Evolutionary conservation across 2,113 vertebrate species (phyloP).

Genomic region (Arothron firmamentum): DNA sequence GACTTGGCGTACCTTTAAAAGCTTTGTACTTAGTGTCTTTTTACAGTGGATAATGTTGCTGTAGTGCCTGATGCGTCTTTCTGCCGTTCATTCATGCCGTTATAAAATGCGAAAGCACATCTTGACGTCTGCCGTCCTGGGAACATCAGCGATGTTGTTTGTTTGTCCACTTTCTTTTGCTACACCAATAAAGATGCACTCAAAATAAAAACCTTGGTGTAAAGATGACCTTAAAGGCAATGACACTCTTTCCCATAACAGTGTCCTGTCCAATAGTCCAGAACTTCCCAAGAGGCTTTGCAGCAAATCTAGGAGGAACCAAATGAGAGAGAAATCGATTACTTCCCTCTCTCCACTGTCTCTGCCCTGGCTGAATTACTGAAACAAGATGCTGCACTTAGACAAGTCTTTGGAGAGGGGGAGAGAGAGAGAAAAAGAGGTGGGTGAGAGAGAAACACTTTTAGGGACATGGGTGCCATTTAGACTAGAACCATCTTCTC

Average conservation of each 20-base stretch:
- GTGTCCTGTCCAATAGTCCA: constrained; percentile 73
- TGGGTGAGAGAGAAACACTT: constrained; percentile 68
- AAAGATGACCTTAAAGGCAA: constrained; percentile 74
- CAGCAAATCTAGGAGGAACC: constrained; percentile 74
- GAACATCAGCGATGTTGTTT: constrained; percentile 52
- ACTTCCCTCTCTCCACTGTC: constrained; percentile 73
- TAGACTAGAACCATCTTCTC: constrained; percentile 70
- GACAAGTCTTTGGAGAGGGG: constrained; percentile 72
- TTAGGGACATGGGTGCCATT: constrained; percentile 79
- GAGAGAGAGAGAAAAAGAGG: constrained; percentile 43
- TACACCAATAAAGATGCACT: constrained; percentile 61
- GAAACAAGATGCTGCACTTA: constrained; percentile 82
- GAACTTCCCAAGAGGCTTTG: constrained; percentile 72
- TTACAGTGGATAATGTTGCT: constrained; percentile 52
- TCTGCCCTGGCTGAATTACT: constrained; percentile 78
- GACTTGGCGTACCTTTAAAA: constrained; percentile 61
- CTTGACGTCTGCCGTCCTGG: constrained; percentile 52
- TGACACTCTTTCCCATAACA: constrained; percentile 74
- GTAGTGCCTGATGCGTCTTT: constrained; percentile 29
- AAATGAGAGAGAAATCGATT: constrained; percentile 76
- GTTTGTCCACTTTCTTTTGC: constrained; percentile 53
- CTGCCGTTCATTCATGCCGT: constrained; percentile 39
- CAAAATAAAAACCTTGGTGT: constrained; percentile 65
- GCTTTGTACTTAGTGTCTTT: constrained; percentile 49
- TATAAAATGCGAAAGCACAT: constrained; percentile 30